These are phyloP conservation scores for Amblyjoppa proteus DNA, from an alignment of 2,888 invertebrate species.

Conservation along the genomic window DNA sequence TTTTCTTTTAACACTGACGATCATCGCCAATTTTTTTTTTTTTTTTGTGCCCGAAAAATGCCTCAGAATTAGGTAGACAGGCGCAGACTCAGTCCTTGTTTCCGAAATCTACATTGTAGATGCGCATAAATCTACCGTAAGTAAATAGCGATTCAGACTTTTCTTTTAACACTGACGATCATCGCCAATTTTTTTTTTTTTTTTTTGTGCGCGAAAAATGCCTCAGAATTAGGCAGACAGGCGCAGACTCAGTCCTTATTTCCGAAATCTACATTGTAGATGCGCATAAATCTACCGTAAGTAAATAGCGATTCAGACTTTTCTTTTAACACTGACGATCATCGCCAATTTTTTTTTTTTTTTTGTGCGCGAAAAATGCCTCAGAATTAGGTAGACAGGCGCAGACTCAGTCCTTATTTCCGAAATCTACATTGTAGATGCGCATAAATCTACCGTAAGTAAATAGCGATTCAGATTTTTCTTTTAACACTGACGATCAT, in stretches of 20 bases:
- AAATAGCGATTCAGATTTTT: not conserved
- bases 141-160: not conserved
- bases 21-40: not conserved
- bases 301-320: not conserved
- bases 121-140: not conserved
- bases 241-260: no score
- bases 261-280: no score
- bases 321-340: not conserved
- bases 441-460: not conserved
- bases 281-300: not conserved
- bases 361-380: not conserved
- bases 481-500: not conserved
- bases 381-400: no score
- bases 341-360: not conserved
- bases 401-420: no score
- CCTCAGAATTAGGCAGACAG: no score
- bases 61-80: no score
- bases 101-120: no score
- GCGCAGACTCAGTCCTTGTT: no score
- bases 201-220: slow-evolving; percentile 2
- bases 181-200: not conserved
- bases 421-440: no score
- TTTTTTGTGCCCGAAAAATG: slow-evolving; percentile 1
- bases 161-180: not conserved
- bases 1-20: no score